phyloP scores from a whole-genome alignment of 2,797 vertebrate genomes.

The Rhinoraja longicauda region DNA sequence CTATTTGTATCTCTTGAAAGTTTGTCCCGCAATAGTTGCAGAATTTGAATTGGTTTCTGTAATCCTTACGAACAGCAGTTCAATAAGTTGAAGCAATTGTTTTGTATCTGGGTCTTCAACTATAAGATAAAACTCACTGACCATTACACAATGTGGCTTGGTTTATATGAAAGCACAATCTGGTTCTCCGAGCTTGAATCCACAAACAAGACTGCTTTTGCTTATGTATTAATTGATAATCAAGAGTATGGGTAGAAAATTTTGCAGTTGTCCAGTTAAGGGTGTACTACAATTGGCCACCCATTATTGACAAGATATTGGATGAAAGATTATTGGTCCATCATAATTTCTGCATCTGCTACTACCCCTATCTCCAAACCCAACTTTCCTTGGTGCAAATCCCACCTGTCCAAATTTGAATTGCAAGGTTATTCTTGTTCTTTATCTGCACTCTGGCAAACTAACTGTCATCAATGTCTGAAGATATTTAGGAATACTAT shows the following conservation, averaged over 20 bases:
- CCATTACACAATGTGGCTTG: neutral
- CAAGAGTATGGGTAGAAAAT: neutral
- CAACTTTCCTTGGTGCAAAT: neutral
- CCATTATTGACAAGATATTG: neutral
- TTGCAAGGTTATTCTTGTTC: neutral
- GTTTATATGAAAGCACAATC: neutral
- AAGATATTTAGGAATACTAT: neutral
- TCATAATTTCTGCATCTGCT: neutral
- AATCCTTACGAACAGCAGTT: neutral
- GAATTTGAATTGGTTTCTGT: neutral
- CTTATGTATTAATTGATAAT: neutral
- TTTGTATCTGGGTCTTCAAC: constrained; percentile 8
- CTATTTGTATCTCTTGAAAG: constrained; percentile 23
- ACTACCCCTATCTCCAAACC: neutral
- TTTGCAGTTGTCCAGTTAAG: neutral
- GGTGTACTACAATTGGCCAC: neutral
- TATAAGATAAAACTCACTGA: neutral
- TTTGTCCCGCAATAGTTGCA: neutral
- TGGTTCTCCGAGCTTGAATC: constrained; percentile 4
- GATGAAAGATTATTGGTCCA: neutral
- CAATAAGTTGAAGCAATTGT: neutral
- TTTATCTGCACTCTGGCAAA: neutral
- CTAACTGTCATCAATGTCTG: neutral
- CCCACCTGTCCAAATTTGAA: too few relatives aligned
- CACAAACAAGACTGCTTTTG: constrained; percentile 4